Evolutionary conservation across 2,113 vertebrate species (phyloP), one percentile per base, ranked within the genome.

Genomic region (Pygathrix nemaeus): DNA sequence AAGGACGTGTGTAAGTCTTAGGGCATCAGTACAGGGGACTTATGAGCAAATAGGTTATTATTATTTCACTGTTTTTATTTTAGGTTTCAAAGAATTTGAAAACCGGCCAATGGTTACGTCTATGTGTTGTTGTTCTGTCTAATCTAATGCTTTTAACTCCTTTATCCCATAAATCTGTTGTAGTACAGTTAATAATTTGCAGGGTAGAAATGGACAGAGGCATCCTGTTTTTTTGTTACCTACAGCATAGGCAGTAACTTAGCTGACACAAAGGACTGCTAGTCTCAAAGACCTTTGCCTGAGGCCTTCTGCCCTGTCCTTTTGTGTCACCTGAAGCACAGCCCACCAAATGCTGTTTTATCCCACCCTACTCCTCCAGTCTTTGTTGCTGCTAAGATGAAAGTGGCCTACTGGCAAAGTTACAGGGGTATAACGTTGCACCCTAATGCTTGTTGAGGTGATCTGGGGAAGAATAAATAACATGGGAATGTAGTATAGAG

Each of bases 1-100:
- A 85, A 82, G 59, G 73, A 52, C 45, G 27, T 16, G 9, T 81
- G 20, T 32, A 93, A 86, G 83, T 76, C 84, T 82, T 59, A 57
- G 40, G 57, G 75, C 14, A 40, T 84, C 48, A 43, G 21, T 92
- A 72, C 40, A 87, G 50, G 59, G 5, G 25, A 81, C 89, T 90
- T 89, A 83, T 88, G 72, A 40, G 43, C 38, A 81, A 70, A 75
- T n/a, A 38, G 25, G 78, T 18, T 80, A 27, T 90, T 92, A 21
- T 35, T 86, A 7, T 88, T 87, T 90, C 38, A 59, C 72, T 90
- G 90, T 92, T 89, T 87, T 27, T 88, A 18, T 84, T 96, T 87
- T 92, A 90, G 61, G 57, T 78, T 98, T 96, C 45, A 84, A 68
- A 87, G 92, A 92, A 88, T 95, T 92, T 95, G 92, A 96, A 94